Evolutionary conservation across 1,140 invertebrate genomes (phyloP), one percentile per base, ranked within the genome.

Genomic region (Diorhabda sublineata): DNA sequence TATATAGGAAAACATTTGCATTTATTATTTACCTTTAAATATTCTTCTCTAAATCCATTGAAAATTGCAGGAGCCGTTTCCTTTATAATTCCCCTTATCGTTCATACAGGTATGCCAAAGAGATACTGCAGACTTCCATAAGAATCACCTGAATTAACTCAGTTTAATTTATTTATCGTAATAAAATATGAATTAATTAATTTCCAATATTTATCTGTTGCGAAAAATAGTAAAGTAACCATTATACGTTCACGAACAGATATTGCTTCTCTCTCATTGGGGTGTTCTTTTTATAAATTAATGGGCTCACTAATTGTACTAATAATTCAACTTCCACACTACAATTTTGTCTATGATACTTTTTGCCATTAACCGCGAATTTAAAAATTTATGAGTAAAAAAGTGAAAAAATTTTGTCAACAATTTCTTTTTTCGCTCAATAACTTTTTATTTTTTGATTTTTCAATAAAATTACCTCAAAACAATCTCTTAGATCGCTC

Each of bases 71-170:
- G 41, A 43, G 43, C 44, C 41, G 44, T 42, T 64, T 64, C 7
- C 42, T 64, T 45, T 45, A 64, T 47, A 57, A 66, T 66, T 58
- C 64, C 58, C 47, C 64, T n/a, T 8, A 58, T 66, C n/a, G 52
- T 66, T 6, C 57, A 66, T 3, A 66, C 42, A 26, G 64, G 64
- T n/a, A 66, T 66, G 6, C 52, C 3, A 66, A 66, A 66, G 61
- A 66, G 44, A 41, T 66, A 66, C 58, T 66, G 64, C 9, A 66
- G 64, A 58, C 42, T 66, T 45, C 64, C 58, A 42, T 66, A 66
- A 57, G 52, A 66, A 42, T 66, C 64, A n/a, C 64, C 64, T 60
- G 42, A 3, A 66, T 26, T 26, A 66, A 66, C 41, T 9, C 9
- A 60, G 9, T 60, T 52, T 52, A 5, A 52, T 52, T 52, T 6